Base-by-base conservation (phyloP, 2,888 invertebrate genomes). In the Callyntrura guangdongensis region DNA sequence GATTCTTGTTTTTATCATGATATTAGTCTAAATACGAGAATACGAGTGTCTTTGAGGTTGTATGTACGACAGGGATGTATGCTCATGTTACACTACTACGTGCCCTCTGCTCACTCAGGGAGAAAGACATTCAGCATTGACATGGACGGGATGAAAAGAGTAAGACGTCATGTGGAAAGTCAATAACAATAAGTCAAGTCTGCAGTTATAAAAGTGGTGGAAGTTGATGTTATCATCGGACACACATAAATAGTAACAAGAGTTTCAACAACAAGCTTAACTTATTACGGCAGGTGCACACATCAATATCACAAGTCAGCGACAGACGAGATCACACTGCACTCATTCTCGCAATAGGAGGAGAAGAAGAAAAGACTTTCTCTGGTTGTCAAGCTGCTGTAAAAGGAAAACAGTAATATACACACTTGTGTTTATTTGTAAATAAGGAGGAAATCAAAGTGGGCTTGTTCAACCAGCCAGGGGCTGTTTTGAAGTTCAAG, bases 81-180 rank as follows among this genome's bases (percentile, higher is more conserved):
- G 36, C 36, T 36, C 6, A 6, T 36, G 36, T 36, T 36, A 36
- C 36, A 36, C 6, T 36, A 36, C 36, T 36, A 36, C 36, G 36
- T 36, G 36, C 36, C 36, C 27, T 84, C 14, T 25, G 11, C 25
- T 83, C 25, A 25, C 47, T 83, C 45, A n/a, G 64, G n/a, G 12
- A 82, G 61, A 61, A 6, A 47, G n/a, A 67, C 20, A 85, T 59
- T 74, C 74, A 27, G 49, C 74, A 86, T 90, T 90, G 86, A 47
- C 64, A 86, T 90, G 90, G 85, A 82, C 85, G 81, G 85, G 74
- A 84, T 79, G 59, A 85, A 89, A 89, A 61, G 47, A 64, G 86
- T 53, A 72, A 90, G 86, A 81, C 86, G 86, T 89, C 89, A 90
- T 81, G 84, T 89, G 67, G 64, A 85, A 74, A 84, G 85, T 89